Evolutionary conservation across 2,113 vertebrate species (phyloP), one percentile per base, ranked within the genome.

Genomic region (Tor tambroides): DNA sequence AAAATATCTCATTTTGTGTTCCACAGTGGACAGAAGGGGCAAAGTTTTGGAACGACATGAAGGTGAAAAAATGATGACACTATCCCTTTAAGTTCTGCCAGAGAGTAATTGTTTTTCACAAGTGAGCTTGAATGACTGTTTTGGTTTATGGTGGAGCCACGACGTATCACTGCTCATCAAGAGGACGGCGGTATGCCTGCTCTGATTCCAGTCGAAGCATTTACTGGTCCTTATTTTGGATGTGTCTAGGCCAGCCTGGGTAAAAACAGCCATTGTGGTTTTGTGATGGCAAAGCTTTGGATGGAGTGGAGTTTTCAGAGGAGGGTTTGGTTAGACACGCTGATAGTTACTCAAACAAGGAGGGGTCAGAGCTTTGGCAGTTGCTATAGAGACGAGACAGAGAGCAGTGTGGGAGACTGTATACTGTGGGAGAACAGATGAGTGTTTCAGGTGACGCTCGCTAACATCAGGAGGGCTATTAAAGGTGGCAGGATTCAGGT

Each of bases 251-350:
- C 75, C 81, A 79, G 86, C 6, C 75, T 84, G 74, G 74, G 63
- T 87, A 84, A 84, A 87, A 84, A 84, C 81, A 87, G 75, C 74
- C 49, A 49, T 83, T 84, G 82, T 84, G 86, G 86, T 87, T 83
- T 79, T 65, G 59, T 78, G 72, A 83, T 87, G 80, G 56, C 80
- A 54, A 72, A 63, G 23, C 63, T 56, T 23, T 21, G 54, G 86
- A 83, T 32, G 32, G 21, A 4, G 17, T 67, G 56, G 41, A 87
- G 71, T 61, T 86, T 79, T 74, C 78, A 49, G 69, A 67, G 35
- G 8, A 46, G 21, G 72, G 49, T 77, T 83, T 54, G 80, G 80
- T 76, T 77, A 51, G 80, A 87, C 80, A 69, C 28, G 51, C 38
- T 72, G 46, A 79, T 69, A 80, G 85, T 49, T 83, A 51, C 54